phyloP scores from a whole-genome alignment of 2,888 invertebrate species.

The Acanthacorydalis orientalis region DNA sequence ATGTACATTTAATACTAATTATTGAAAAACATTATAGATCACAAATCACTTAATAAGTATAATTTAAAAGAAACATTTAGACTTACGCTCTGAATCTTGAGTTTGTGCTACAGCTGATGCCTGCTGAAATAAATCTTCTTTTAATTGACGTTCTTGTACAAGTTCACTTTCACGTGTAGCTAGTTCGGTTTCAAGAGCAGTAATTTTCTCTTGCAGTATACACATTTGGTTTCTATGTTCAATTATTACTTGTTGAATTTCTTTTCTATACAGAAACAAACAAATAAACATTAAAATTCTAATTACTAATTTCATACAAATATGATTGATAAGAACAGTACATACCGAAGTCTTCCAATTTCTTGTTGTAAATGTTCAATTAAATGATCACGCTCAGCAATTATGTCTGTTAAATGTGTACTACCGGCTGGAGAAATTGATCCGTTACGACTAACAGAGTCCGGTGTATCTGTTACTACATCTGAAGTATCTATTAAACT shows the following conservation, averaged over 20 bases:
- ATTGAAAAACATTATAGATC: neutral
- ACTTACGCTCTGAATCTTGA: slow-evolving; percentile 37
- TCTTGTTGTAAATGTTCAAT: slow-evolving; percentile 70
- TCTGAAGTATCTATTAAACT: slow-evolving; percentile 54
- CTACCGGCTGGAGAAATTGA: slow-evolving; percentile 28
- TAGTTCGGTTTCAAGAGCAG: slow-evolving; percentile 31
- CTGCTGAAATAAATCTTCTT: slow-evolving; percentile 33
- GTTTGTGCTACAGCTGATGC: slow-evolving; percentile 27
- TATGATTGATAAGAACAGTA: neutral
- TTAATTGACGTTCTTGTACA: slow-evolving; percentile 33
- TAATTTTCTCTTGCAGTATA: slow-evolving; percentile 30
- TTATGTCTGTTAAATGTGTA: slow-evolving; percentile 21
- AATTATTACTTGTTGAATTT: slow-evolving; percentile 32
- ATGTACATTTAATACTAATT: too few relatives aligned
- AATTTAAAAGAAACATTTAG: neutral
- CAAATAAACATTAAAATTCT: neutral
- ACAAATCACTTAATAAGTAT: neutral
- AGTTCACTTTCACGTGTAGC: slow-evolving; percentile 38
- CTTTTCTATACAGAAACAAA: slow-evolving; percentile 22
- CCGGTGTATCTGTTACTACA: slow-evolving; percentile 14
- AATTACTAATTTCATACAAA: neutral
- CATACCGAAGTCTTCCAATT: slow-evolving; percentile 47
- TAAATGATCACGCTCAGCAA: slow-evolving; percentile 49
- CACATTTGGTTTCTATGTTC: slow-evolving; percentile 33
- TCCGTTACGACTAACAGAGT: slow-evolving; percentile 15